A percentile compares a stretch with the other conserved stretches of the same genome.
Evolutionary conservation across 2,888 invertebrate species (phyloP).

Genomic region (Apocheima hispidaria): DNA sequence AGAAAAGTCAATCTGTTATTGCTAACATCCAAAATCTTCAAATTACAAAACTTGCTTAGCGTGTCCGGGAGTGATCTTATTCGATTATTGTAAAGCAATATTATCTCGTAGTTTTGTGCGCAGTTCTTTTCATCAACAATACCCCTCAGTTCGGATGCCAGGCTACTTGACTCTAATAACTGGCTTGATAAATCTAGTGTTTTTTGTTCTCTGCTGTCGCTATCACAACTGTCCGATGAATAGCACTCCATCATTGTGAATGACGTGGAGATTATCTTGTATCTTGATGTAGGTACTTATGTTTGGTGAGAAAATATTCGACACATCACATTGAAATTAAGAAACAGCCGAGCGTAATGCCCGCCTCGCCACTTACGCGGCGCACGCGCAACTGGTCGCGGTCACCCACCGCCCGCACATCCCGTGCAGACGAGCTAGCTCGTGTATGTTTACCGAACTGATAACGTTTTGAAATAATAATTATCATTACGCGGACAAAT

Average conservation of each 20-base stretch:
- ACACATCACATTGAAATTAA: slow-evolving; percentile 60
- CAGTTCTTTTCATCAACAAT: slow-evolving; percentile 87
- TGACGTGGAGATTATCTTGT: slow-evolving; percentile 39
- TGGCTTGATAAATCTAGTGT: slow-evolving; percentile 88
- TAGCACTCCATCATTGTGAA: slow-evolving; percentile 89
- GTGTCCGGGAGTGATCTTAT: slow-evolving; percentile 89
- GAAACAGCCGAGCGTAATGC: slow-evolving; percentile 45
- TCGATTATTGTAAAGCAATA: slow-evolving; percentile 95
- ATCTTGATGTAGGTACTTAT: slow-evolving; percentile 42
- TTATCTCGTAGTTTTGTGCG: slow-evolving; percentile 88
- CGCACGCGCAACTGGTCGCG: slow-evolving; percentile 77
- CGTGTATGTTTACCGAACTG: slow-evolving; percentile 3
- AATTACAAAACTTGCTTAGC: slow-evolving; percentile 88
- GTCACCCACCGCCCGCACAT: slow-evolving; percentile 24
- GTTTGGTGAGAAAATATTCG: slow-evolving; percentile 41
- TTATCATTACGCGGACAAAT: not conserved
- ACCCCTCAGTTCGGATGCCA: slow-evolving; percentile 85
- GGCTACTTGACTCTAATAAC: slow-evolving; percentile 86
- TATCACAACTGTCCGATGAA: slow-evolving; percentile 94
- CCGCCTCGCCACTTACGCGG: slow-evolving; percentile 57
- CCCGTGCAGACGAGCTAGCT: slow-evolving; percentile 4
- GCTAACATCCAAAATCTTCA: slow-evolving; percentile 94
- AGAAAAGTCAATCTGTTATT: slow-evolving; percentile 92
- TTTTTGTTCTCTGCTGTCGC: slow-evolving; percentile 90
- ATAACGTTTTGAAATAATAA: slow-evolving; percentile 20